These are phyloP conservation scores for Heliconius ethilla DNA, from an alignment of 2,888 invertebrate genomes.

Conservation along the genomic window DNA sequence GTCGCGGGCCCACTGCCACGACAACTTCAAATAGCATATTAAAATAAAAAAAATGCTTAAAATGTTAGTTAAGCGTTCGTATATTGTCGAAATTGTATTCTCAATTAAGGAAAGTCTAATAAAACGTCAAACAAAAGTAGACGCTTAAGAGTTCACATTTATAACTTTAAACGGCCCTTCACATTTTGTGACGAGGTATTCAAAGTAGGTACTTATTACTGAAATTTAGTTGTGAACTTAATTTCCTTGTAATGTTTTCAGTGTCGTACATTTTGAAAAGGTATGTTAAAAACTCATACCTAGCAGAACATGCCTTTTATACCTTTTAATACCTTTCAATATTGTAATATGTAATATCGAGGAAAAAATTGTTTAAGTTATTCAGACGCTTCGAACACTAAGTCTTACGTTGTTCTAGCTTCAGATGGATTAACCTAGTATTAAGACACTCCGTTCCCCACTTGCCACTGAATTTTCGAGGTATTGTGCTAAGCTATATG, in stretches of 20 bases:
- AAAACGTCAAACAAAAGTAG: constrained; percentile 33
- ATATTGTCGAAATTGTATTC: constrained; percentile 34
- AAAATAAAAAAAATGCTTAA: background rate
- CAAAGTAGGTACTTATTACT: constrained; percentile 18
- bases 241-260: background rate
- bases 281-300: background rate
- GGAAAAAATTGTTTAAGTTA: too few relatives aligned
- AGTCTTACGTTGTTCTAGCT: too few relatives aligned
- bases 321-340: too few relatives aligned
- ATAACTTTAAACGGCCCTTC: constrained; percentile 15
- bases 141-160: constrained; percentile 12
- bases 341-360: too few relatives aligned
- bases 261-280: background rate
- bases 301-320: too few relatives aligned
- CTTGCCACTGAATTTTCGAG: too few relatives aligned
- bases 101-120: constrained; percentile 34
- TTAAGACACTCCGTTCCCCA: too few relatives aligned
- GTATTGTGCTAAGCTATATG: too few relatives aligned
- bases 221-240: background rate
- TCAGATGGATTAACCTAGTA: too few relatives aligned
- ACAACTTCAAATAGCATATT: background rate
- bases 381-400: too few relatives aligned
- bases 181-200: constrained; percentile 20
- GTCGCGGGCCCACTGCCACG: background rate
- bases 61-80: constrained; percentile 13